Base-by-base conservation (phyloP, 2,888 invertebrate genomes). In the Cryptocephalus primarius region DNA sequence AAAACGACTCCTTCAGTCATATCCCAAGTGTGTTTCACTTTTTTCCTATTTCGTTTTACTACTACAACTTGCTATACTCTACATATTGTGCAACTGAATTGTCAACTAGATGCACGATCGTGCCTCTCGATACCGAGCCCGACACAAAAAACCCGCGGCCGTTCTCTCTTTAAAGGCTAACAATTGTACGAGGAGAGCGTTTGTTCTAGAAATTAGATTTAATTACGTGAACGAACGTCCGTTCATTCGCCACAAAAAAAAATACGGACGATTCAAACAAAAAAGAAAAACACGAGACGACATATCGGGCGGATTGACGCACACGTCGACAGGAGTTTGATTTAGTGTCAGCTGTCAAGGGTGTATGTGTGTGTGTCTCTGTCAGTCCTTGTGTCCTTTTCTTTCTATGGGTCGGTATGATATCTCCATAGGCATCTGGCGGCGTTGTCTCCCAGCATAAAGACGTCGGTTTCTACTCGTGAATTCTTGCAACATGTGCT, bases 381-480 rank as follows among this genome's bases (percentile, higher is more conserved):
- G 22, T 22, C 22, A 22, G 22, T 22, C 22, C 22, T 22, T 22
- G 3, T 22, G 22, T 22, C 22, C 6, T 66, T 68, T 64, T 63
- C 65, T 61, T 60, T 63, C 60, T 58, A 43, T 55, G 41, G 56
- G 58, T 56, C 57, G 63, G 63, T 67, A 67, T 67, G 67, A 68
- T 68, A 68, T 67, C 68, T 67, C 62, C 64, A 65, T 68, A 64
- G 61, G 60, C 64, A 68, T 68, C 67, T 67, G 64, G 22, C 63
- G 41, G 43, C 47, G 57, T 48, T 46, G 45, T n/a, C 44, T 48
- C 47, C 45, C 49, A 46, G 45, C 60, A 58, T 54, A 57, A 59
- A 55, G 56, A 56, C 53, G 50, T 55, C 57, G 54, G 48, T 50
- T 36, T 12, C 36, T 42, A 10, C 52, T 55, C 55, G 60, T 57